Conservation (phyloP, 2,113 vertebrate genomes). For the Pampusana beccarii region DNA sequence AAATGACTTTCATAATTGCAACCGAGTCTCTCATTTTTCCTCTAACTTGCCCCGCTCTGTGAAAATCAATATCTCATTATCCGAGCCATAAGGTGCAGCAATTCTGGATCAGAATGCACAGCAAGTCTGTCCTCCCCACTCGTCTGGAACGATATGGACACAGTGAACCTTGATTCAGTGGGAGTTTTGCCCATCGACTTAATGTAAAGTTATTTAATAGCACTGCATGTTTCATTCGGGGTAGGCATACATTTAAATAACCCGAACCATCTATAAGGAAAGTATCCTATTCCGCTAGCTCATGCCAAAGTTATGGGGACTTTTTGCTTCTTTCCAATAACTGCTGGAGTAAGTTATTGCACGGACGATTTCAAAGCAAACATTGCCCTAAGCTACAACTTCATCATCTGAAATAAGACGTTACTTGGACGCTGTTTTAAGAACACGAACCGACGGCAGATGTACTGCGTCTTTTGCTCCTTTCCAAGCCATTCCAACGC, state of each 20-base stretch:
- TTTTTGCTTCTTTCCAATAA: background rate
- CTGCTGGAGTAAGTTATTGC: background rate
- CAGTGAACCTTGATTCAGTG: background rate
- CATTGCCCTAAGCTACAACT: background rate
- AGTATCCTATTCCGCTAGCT: background rate
- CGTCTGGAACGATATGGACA: background rate
- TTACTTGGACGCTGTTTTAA: background rate
- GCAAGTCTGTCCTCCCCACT: background rate
- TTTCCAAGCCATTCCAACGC: background rate
- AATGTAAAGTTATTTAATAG: background rate
- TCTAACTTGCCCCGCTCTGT: background rate
- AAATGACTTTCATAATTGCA: conserved; percentile 32
- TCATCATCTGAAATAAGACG: background rate
- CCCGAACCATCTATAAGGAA: background rate
- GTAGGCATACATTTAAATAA: background rate
- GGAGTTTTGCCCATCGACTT: background rate
- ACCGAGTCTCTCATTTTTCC: conserved; percentile 14
- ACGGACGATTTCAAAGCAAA: background rate
- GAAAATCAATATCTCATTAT: conserved; percentile 57
- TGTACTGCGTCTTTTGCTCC: background rate
- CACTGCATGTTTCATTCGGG: background rate
- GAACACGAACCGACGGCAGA: background rate
- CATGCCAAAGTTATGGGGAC: background rate
- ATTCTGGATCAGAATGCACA: background rate
- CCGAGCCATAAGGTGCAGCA: conserved; percentile 25